Conservation (phyloP, 1,140 invertebrate species). For the Panonychus citri region DNA sequence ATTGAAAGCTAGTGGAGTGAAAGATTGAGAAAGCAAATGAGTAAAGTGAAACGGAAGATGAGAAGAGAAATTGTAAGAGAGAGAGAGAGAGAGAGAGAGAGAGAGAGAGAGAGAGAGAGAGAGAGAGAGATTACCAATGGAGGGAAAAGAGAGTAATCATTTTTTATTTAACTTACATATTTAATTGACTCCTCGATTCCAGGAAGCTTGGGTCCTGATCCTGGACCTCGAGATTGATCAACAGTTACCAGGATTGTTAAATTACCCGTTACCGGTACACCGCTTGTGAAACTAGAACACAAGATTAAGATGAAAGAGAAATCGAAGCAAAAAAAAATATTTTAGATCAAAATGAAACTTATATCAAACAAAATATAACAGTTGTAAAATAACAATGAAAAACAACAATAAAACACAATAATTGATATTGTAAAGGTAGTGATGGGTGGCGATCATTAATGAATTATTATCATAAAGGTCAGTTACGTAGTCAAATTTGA, state of each 20-base stretch:
- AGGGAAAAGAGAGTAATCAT: not conserved
- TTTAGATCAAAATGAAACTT: not conserved
- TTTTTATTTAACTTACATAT: not conserved
- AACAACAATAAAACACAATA: too few relatives aligned
- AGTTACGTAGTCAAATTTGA: not conserved
- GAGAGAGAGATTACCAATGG: not conserved
- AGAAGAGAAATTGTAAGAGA: too few relatives aligned
- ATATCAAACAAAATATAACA: too few relatives aligned
- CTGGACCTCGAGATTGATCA: not conserved
- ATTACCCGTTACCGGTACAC: conserved; percentile 37
- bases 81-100: too few relatives aligned
- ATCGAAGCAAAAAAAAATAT: not conserved
- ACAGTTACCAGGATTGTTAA: conserved; percentile 38
- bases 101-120: not conserved
- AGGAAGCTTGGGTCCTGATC: not conserved
- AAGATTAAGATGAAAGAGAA: conserved; percentile 1
- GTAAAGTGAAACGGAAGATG: too few relatives aligned
- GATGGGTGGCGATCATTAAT: not conserved
- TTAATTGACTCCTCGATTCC: not conserved
- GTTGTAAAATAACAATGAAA: too few relatives aligned
- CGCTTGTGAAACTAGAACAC: conserved; percentile 24
- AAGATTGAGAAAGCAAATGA: too few relatives aligned
- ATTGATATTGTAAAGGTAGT: too few relatives aligned
- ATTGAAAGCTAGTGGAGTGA: too few relatives aligned
- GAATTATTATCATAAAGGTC: not conserved